phyloP scores from a whole-genome alignment of 2,888 invertebrate genomes.

The Melangyna quadrimaculata region DNA sequence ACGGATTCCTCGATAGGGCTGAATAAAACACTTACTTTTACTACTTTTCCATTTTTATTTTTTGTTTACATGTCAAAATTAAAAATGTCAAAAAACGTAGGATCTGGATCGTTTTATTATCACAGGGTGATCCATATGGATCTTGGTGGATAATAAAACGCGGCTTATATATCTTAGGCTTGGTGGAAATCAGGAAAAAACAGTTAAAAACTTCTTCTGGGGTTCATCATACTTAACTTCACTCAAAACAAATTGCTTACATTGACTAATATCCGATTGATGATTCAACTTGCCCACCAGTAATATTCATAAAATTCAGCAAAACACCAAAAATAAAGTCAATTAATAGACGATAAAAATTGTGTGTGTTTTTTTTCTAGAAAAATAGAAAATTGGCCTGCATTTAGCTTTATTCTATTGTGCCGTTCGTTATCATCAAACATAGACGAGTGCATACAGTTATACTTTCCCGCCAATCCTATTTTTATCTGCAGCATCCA shows the following conservation, averaged over 20 bases:
- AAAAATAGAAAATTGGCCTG: conserved; percentile 12
- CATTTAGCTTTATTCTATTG: conserved; percentile 18
- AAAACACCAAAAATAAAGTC: background rate
- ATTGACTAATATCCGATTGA: background rate
- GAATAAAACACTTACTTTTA: too few species aligned
- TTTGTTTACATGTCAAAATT: too few species aligned
- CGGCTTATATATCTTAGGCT: too few species aligned
- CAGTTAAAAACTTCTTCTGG: background rate
- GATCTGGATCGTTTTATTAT: too few species aligned
- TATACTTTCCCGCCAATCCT: background rate
- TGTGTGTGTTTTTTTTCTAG: conserved; percentile 1
- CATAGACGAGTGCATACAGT: too few species aligned
- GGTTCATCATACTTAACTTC: background rate
- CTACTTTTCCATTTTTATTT: too few species aligned
- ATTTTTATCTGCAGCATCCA: background rate
- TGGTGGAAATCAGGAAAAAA: background rate
- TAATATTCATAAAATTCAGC: background rate
- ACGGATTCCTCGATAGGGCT: too few species aligned
- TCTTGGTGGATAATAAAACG: too few species aligned
- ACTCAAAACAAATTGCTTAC: background rate
- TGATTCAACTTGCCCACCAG: background rate
- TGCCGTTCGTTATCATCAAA: background rate
- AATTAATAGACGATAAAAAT: background rate
- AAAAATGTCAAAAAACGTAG: too few species aligned
- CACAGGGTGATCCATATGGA: too few species aligned